Base-by-base conservation (phyloP, 2,797 vertebrate species). In the Hypotaenidia philippensis region DNA sequence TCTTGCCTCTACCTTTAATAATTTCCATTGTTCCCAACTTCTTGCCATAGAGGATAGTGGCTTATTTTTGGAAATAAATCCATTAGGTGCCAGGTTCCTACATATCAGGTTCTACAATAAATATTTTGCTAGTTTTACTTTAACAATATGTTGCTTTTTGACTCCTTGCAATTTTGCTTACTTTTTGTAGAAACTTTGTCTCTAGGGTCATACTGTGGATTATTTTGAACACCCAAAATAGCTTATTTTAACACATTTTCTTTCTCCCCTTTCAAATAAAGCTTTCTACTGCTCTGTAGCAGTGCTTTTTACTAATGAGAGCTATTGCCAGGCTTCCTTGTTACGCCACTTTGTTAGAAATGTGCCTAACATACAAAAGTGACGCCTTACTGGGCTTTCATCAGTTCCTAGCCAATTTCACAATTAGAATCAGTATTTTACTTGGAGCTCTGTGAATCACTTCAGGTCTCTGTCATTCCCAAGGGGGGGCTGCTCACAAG, bases 151-250 rank as follows among this genome's bases (percentile, higher is more conserved):
- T 91, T 96, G 49, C 49, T 95, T 93, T 94, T 81, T 8, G 45
- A 89, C 61, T 94, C 83, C 70, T 91, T 95, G 81, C 45, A 94
- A 76, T 92, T 95, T 93, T 90, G 14, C 60, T 88, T 95, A 93
- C 38, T 87, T 94, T 94, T 87, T 74, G 53, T 92, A 91, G 89
- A 80, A 66, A 87, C 90, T 79, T 13, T 95, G 47, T 95, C 65
- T 95, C 85, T 96, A 95, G 93, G 47, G 84, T 50, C 82, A 84
- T 87, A 69, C 66, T 86, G 79, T 77, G 82, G 81, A 53, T 96
- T 96, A 74, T 84, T 40, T 88, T 70, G 22, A 36, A 80, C 63
- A 90, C 32, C 27, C 75, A 64, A 95, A 96, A 92, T 90, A 94
- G 87, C 61, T 52, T 69, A 63, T 90, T 96, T 96, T 79, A 82